Evolutionary conservation across 2,113 vertebrate genomes (phyloP), one percentile per base, ranked within the genome.

Genomic region (Synodontis membranacea): DNA sequence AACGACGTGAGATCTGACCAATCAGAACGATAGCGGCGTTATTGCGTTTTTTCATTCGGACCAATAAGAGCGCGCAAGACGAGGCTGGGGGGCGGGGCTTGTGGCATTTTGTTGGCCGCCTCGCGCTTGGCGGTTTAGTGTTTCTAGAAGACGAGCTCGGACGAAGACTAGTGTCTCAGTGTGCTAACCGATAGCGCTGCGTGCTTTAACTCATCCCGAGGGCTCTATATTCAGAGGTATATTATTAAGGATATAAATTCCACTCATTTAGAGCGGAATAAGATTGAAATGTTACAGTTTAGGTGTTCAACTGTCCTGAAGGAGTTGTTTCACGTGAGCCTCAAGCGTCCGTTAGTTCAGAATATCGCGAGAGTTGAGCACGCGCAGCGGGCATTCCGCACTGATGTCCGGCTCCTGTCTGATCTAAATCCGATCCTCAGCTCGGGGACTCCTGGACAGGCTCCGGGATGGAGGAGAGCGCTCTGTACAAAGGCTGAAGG

Each of bases 271-370:
- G 90, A 88, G 86, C 5, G 92, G n/a, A n/a, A 93, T 88, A 87
- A 87, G 93, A 93, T 92, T 94, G 94, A 95, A 87, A 96, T 96
- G 95, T 96, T 94, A 90, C 94, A 94, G 46, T 94, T 94, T 78
- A 93, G 94, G 93, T 87, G 85, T 48, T 90, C 94, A 37, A 70
- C 90, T 94, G 85, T 89, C 0, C 23, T 95, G 83, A 94, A 94
- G 94, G 94, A 94, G 92, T 93, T 94, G 89, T 92, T 91, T 88
- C 86, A 92, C 89, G 88, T 92, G 91, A 91, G 87, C 90, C 90
- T 93, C 23, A 93, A 93, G 90, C 93, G 93, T 90, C 90, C 92
- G 54, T 86, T 92, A 44, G 80, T 89, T 58, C 84, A 83, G n/a
- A n/a, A n/a, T 80, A 76, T 79, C 87, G 87, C 72, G 4, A 87